phyloP scores from a whole-genome alignment of 2,113 vertebrate genomes.

The Empidonax alnorum region DNA sequence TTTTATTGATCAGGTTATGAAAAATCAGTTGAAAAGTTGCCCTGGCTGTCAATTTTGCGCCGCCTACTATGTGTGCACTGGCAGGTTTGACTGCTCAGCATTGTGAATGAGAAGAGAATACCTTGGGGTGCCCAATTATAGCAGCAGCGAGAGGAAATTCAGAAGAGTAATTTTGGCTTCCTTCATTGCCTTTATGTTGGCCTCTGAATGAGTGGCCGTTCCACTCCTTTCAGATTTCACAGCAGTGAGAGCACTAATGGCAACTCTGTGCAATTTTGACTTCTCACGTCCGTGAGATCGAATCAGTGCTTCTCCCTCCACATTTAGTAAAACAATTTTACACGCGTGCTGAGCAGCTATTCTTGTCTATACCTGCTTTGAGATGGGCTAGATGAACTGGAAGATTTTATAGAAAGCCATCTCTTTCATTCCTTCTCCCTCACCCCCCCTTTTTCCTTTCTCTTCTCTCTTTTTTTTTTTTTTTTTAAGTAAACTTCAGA shows the following conservation, averaged over 20 bases:
- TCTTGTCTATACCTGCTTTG: conserved; percentile 21
- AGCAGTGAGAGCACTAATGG: conserved; percentile 31
- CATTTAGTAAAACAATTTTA: conserved; percentile 61
- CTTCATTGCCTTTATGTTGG: conserved; percentile 49
- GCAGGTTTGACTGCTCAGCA: conserved; percentile 11
- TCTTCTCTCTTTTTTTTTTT: neutral
- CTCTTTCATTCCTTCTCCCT: neutral
- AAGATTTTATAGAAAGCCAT: neutral
- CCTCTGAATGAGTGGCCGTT: neutral
- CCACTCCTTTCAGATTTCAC: conserved; percentile 38
- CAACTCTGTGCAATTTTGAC: conserved; percentile 25
- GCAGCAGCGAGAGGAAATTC: conserved; percentile 42
- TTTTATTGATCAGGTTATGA: conserved; percentile 55
- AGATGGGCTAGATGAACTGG: conserved; percentile 33
- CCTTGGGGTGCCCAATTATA: conserved; percentile 54
- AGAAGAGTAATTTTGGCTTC: conserved; percentile 54
- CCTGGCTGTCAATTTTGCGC: conserved; percentile 11
- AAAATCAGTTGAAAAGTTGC: conserved; percentile 26
- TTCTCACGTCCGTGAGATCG: neutral
- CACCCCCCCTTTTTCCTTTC: neutral
- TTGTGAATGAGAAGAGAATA: conserved; percentile 37
- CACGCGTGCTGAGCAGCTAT: conserved; percentile 13
- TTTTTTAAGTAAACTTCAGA: neutral
- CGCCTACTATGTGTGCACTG: neutral
- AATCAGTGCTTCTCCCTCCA: conserved; percentile 15